Base-by-base conservation (phyloP, 2,888 invertebrate species). In the Meghimatium bilineatum region DNA sequence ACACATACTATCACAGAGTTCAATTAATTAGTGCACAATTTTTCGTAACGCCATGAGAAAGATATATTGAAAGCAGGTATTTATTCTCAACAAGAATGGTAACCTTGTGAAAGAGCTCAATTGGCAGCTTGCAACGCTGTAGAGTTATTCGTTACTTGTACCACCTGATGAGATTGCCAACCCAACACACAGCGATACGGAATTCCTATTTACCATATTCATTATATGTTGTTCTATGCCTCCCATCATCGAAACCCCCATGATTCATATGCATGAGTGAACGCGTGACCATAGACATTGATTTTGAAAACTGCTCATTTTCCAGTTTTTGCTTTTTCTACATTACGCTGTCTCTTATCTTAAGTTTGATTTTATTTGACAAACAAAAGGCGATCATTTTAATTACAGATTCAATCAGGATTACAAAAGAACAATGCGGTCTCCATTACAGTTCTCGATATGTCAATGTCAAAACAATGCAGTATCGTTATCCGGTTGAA, bases 381-480 rank as follows among this genome's bases (percentile, higher is more conserved):
- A 80, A 80, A 71, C 56, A 80, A 80, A 71, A 60, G 17, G 56
- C 71, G 71, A 80, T 56, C 38, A 71, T 69, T 80, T 69, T 80
- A 80, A 80, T 71, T 80, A 80, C 80, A 71, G 80, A 80, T 80
- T 69, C 80, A 80, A 80, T 80, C 80, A 80, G 71, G 80, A 71
- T 80, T 80, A 80, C 80, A 80, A 80, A 80, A 80, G 71, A 80
- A 60, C 80, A 80, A 71, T 80, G 38, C 26, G n/a, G 80, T 36
- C 36, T 71, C 71, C 71, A 80, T 71, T 80, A 80, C 80, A 52
- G 34, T 32, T 80, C 32, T 80, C 80, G 80, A 80, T 80, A 71
- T 34, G 80, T 80, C 80, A 71, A 49, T 56, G 80, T 71, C 80
- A 80, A 71, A 80, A 71, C 71, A 80, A 80, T 49, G 80, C 34